Evolutionary conservation across 2,797 vertebrate genomes (phyloP).

Genomic region (Acanthurus tractus): DNA sequence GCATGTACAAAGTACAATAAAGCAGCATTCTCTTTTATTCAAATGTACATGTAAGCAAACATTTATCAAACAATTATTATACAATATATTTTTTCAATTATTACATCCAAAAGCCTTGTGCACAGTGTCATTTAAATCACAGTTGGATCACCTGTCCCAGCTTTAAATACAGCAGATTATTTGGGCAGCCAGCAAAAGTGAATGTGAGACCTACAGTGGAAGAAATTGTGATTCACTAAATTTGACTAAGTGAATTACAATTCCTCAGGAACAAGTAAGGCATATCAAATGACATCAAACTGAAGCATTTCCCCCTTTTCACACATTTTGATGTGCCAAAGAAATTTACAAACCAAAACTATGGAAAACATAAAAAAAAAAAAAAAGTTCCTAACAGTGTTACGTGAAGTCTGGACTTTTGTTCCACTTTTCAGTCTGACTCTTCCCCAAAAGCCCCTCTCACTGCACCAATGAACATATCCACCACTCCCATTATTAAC

Average conservation of each 20-base stretch:
- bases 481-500: conserved; percentile 62
- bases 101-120: conserved; percentile 59
- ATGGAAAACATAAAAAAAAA: conserved; percentile 17
- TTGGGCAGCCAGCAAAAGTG: conserved; percentile 40
- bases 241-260: neutral
- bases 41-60: conserved; percentile 49
- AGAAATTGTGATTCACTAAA: conserved; percentile 18
- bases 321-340: conserved; percentile 20
- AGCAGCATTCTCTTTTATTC: conserved; percentile 68
- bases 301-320: neutral
- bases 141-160: conserved; percentile 28
- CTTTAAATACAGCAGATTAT: conserved; percentile 50
- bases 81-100: conserved; percentile 39
- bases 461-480: conserved; percentile 49
- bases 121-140: conserved; percentile 52
- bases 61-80: conserved; percentile 36
- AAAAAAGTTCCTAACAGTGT: too few relatives aligned
- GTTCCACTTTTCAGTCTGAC: conserved; percentile 49
- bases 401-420: neutral
- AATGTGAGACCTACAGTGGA: conserved; percentile 41
- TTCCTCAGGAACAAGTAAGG: conserved; percentile 45
- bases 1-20: neutral
- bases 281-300: conserved; percentile 50
- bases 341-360: conserved; percentile 44
- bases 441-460: conserved; percentile 66